A percentile compares a stretch with the other conserved stretches of the same genome.
phyloP scores from a whole-genome alignment of 2,797 vertebrate species.

The Sebastes flavidus region DNA sequence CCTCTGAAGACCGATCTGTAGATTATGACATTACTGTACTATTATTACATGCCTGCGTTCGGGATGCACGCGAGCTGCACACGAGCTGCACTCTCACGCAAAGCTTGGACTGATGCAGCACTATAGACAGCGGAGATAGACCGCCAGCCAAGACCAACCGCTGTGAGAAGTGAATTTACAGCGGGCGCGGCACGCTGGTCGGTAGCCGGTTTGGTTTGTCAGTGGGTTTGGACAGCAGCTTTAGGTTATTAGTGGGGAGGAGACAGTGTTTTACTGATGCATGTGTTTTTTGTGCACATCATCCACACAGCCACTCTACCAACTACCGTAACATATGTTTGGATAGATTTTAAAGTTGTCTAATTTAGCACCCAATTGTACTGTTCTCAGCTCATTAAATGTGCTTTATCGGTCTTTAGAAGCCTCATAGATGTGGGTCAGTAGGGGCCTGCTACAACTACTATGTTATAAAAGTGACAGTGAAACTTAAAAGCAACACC shows the following conservation, averaged over 20 bases:
- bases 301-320: slow-evolving; percentile 27
- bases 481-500: too few relatives aligned
- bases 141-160: slow-evolving; percentile 36
- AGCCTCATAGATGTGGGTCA: background rate
- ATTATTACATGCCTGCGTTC: slow-evolving; percentile 42
- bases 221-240: slow-evolving; percentile 59
- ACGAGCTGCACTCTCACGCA: slow-evolving; percentile 17
- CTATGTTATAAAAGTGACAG: background rate
- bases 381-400: background rate
- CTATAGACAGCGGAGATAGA: slow-evolving; percentile 10
- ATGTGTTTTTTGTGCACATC: slow-evolving; percentile 33
- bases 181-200: slow-evolving; percentile 44
- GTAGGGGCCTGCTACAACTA: background rate
- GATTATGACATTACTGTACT: slow-evolving; percentile 44
- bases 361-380: background rate
- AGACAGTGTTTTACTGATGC: slow-evolving; percentile 35
- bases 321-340: slow-evolving; percentile 4
- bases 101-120: slow-evolving; percentile 28
- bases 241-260: slow-evolving; percentile 44
- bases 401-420: background rate
- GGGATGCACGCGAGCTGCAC: background rate
- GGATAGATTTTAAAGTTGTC: background rate
- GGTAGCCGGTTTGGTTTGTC: slow-evolving; percentile 62
- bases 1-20: slow-evolving; percentile 34
- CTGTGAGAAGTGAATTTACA: slow-evolving; percentile 49